Base-by-base conservation (phyloP, 2,797 vertebrate genomes). In the Smutsia gigantea region DNA sequence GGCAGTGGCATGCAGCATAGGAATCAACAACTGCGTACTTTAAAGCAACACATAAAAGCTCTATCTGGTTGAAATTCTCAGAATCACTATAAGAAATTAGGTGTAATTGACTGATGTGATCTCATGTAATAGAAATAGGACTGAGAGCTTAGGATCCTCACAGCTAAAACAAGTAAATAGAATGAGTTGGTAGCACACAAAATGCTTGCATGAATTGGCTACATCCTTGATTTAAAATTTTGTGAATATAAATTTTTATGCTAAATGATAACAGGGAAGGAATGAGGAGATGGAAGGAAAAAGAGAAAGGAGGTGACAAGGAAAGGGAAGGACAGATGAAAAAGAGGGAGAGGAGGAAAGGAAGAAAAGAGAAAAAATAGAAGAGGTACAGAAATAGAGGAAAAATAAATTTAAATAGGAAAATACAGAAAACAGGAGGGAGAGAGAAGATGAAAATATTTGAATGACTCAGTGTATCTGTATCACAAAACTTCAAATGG, bases 81-180 rank as follows among this genome's bases (percentile, higher is more conserved):
- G 94, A 97, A 97, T 91, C 93, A 96, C 94, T 98, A 96, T 81
- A 96, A 95, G 83, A 98, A 97, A 98, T 98, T 98, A 96, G 86
- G 27, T 79, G 63, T 97, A 97, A 97, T 97, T 97, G 97, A 96
- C 94, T 83, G 64, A 97, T 95, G 91, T 97, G 88, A 96, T 96
- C 91, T 89, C 79, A 55, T 81, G n/a, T 95, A 94, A 96, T 81
- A 96, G 95, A 94, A 97, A 96, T 97, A 78, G 90, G 74, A 66
- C 86, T 78, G 94, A 93, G 74, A 95, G 64, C 77, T 96, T 92
- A 83, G 74, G 66, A 94, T 93, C 37, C 74, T 94, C 77, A 94
- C 85, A 96, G 90, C 96, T 97, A 94, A 96, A 96, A 87, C 68
- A 97, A 97, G 85, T 86, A 96, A 97, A 97, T 97, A 77, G 75